A percentile compares a stretch with the other conserved stretches of the same genome.
These are phyloP conservation scores for Oncorhynchus tshawytscha DNA, from an alignment of 2,113 vertebrate species.

Conservation along the genomic window DNA sequence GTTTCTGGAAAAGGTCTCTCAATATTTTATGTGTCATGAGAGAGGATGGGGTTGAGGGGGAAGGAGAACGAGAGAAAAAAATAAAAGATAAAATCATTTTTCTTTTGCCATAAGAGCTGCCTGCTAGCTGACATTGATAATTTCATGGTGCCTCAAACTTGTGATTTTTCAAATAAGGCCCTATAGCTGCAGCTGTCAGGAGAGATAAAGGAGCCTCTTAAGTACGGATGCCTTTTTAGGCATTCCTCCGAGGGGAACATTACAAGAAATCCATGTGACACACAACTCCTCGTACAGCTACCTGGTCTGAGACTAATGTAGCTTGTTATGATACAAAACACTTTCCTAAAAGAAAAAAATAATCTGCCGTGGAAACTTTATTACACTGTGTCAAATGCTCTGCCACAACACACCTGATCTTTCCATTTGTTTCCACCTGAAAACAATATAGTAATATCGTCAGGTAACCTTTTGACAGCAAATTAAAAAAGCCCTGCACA, in stretches of 20 bases:
- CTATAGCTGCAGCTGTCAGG: slow-evolving; percentile 70
- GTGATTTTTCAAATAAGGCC: slow-evolving; percentile 69
- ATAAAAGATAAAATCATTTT: slow-evolving; percentile 40
- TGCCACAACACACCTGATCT: slow-evolving; percentile 34
- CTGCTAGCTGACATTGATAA: slow-evolving; percentile 76
- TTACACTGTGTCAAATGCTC: slow-evolving; percentile 8
- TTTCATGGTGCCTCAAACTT: slow-evolving; percentile 79
- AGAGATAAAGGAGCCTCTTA: slow-evolving; percentile 67
- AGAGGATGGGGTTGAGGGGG: slow-evolving; percentile 15
- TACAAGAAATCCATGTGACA: slow-evolving; percentile 53
- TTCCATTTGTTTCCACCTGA: slow-evolving; percentile 28
- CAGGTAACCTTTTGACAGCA: slow-evolving; percentile 39
- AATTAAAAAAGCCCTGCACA: background rate
- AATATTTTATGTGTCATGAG: slow-evolving; percentile 56
- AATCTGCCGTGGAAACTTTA: background rate
- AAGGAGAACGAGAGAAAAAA: background rate
- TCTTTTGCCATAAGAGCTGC: slow-evolving; percentile 40
- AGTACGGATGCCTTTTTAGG: slow-evolving; percentile 62
- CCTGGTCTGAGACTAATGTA: slow-evolving; percentile 42
- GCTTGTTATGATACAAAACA: slow-evolving; percentile 34
- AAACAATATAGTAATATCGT: slow-evolving; percentile 22
- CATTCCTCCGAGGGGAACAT: slow-evolving; percentile 51
- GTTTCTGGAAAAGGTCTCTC: slow-evolving; percentile 21
- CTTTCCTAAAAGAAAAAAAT: background rate
- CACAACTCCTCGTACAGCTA: slow-evolving; percentile 51